Evolutionary conservation across 2,888 invertebrate species (phyloP), one percentile per base, ranked within the genome.

Genomic region (Dasypolia templi): DNA sequence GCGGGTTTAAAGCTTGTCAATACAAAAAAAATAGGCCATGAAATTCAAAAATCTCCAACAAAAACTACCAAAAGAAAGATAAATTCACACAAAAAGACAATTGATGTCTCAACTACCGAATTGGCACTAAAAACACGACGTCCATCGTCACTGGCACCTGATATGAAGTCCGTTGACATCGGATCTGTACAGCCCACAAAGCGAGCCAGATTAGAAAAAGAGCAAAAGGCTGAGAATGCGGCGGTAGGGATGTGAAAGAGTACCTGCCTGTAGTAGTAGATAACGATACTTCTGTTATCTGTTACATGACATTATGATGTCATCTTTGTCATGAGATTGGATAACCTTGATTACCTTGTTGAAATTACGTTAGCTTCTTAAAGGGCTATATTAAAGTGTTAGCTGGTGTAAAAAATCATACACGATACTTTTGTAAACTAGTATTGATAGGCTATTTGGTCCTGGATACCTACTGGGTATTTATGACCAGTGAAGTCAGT

Each of bases 161-260:
- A 86, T 75, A 75, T 58, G 71, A 73, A 78, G 82, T 77, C 66
- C 81, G 79, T 85, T 87, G 79, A 86, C 85, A 84, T 86, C 68
- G 56, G 78, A 82, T 82, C 77, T 53, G 75, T 72, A 75, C 73
- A 81, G 84, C 53, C 71, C 67, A 80, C 84, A 87, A 91, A 87
- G 86, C 83, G 81, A 81, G 65, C 55, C 72, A 46, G 63, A 75
- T 80, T 66, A 81, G 77, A 88, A 89, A 90, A 87, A 88, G 79
- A 82, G 61, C 79, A 81, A 86, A 81, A 86, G 73, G 69, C 80
- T 73, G 82, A 90, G 92, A 93, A 94, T 93, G 89, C 89, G 90
- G 88, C 78, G 9, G 19, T 76, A 78, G 67, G 7, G 78, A 53
- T 53, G 81, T 0, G 67, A 58, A n/a, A 49, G 12, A 46, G 49